These are phyloP conservation scores for Pyrgus malvae DNA, from an alignment of 2,888 invertebrate genomes.

Conservation along the genomic window DNA sequence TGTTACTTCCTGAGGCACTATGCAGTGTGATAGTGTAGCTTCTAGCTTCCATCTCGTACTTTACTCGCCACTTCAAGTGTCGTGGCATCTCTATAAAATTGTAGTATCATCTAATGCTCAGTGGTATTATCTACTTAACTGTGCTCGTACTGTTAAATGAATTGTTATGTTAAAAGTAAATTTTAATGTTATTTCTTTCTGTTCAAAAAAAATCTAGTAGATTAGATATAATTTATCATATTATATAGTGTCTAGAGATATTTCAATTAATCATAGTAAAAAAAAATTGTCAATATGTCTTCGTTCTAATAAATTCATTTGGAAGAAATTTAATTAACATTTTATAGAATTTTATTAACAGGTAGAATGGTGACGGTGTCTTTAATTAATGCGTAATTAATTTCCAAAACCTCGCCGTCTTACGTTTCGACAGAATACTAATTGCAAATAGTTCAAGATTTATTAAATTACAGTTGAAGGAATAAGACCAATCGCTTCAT, in stretches of 20 bases:
- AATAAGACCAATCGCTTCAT: not conserved
- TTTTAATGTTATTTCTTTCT: too few relatives aligned
- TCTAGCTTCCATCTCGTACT: not conserved
- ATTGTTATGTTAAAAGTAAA: too few relatives aligned
- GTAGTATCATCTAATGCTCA: not conserved
- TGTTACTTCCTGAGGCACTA: slow-evolving; percentile 48
- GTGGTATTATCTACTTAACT: too few relatives aligned
- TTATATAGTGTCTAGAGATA: too few relatives aligned
- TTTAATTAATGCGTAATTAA: slow-evolving; percentile 20
- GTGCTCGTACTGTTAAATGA: too few relatives aligned
- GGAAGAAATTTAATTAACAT: slow-evolving; percentile 13
- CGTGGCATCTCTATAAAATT: not conserved
- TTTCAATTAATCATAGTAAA: too few relatives aligned
- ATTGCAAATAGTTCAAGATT: slow-evolving; percentile 10
- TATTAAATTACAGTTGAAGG: not conserved
- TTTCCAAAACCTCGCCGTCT: slow-evolving; percentile 9
- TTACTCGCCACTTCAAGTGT: not conserved
- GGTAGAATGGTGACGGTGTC: not conserved
- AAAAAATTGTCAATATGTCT: too few relatives aligned
- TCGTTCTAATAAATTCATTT: not conserved
- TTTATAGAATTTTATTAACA: slow-evolving; percentile 17
- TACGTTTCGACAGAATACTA: slow-evolving; percentile 13
- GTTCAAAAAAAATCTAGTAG: too few relatives aligned
- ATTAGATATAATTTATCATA: too few relatives aligned
- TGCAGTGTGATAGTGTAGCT: not conserved